Evolutionary conservation across 53 echinoderm and acorn worm genomes (phyloP).

Genomic region (Astropecten irregularis): DNA sequence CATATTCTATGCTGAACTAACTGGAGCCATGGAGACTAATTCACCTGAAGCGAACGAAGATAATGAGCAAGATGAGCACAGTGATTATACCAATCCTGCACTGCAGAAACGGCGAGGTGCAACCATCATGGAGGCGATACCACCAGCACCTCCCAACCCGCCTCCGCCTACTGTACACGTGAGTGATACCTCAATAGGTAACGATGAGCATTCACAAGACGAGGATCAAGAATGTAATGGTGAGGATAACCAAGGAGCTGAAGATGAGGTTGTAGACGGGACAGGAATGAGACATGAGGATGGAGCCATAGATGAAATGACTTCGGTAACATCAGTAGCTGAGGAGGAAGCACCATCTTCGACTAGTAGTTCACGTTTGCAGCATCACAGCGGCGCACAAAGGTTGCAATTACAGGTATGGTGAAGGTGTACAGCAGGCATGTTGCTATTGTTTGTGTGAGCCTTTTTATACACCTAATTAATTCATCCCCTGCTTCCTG

Average conservation of each 20-base stretch:
- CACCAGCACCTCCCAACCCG: neutral
- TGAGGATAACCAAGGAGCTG: neutral
- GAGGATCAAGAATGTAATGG: neutral
- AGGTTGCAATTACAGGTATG: neutral
- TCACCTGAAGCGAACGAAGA: neutral
- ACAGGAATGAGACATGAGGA: neutral
- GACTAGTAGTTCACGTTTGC: too few species aligned
- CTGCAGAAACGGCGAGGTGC: conserved; percentile 52
- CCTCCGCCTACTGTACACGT: neutral
- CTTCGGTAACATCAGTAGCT: neutral
- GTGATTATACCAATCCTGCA: conserved; percentile 59
- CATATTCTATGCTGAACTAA: too few species aligned
- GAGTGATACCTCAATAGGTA: neutral
- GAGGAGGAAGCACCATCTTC: neutral
- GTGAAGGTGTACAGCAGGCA: neutral
- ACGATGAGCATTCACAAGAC: neutral
- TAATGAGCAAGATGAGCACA: conserved; percentile 12
- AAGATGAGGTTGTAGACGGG: too few species aligned
- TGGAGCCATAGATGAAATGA: neutral
- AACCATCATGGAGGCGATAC: conserved; percentile 28
- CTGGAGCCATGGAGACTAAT: conserved; percentile 11
- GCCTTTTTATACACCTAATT: too few species aligned
- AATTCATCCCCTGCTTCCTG: too few species aligned
- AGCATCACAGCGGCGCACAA: neutral
- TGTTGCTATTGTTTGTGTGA: too few species aligned